Conservation (phyloP, 92 coral and sea anemone genomes). For the Palythoa caribaeorum region DNA sequence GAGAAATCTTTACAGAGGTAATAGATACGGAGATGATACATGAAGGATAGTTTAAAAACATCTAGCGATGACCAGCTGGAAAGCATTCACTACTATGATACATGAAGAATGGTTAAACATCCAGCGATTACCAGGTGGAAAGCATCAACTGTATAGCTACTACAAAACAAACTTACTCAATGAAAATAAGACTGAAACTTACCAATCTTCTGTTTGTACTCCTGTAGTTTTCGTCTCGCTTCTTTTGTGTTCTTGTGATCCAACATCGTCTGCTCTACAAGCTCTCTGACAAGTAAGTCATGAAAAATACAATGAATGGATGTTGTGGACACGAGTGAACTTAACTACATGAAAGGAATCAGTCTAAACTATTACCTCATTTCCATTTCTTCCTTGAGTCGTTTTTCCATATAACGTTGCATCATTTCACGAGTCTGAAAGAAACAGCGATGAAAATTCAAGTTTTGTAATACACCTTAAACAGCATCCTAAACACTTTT, state of each 20-base stretch:
- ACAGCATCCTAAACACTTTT: too few relatives aligned
- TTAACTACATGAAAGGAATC: not conserved
- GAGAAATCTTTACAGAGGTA: not conserved
- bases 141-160: not conserved
- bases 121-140: not conserved
- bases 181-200: not conserved
- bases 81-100: too few relatives aligned
- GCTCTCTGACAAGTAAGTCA: conserved; percentile 58
- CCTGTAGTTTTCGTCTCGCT: conserved; percentile 85
- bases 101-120: not conserved
- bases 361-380: conserved; percentile 76
- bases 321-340: too few relatives aligned
- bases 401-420: conserved; percentile 83
- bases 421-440: conserved; percentile 95
- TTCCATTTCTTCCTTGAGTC: conserved; percentile 83
- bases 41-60: too few relatives aligned
- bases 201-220: conserved; percentile 96
- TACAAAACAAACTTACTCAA: too few relatives aligned
- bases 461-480: not conserved
- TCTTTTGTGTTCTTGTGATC: conserved; percentile 93
- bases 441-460: not conserved
- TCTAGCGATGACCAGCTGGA: too few relatives aligned
- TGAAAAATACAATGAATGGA: not conserved
- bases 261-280: conserved; percentile 93
- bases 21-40: too few relatives aligned